Evolutionary conservation across 2,797 vertebrate genomes (phyloP).

Genomic region (Tokudaia tokunoshimensis): DNA sequence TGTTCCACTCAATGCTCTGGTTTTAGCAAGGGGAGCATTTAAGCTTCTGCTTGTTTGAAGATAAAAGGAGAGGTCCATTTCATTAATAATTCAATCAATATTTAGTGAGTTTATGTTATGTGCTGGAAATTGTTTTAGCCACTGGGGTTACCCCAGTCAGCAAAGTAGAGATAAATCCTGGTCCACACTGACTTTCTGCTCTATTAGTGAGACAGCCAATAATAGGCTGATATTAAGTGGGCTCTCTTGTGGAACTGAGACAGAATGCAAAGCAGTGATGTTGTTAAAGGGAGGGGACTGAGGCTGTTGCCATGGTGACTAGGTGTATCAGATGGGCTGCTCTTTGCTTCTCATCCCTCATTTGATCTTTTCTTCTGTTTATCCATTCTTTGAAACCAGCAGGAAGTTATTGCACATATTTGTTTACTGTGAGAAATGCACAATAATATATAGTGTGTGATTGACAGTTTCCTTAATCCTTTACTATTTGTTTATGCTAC

Average conservation of each 20-base stretch:
- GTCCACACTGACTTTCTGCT: neutral
- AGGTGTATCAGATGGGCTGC: neutral
- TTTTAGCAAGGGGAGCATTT: neutral
- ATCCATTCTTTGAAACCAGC: neutral
- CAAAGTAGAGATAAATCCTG: neutral
- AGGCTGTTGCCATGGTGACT: neutral
- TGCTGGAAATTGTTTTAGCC: neutral
- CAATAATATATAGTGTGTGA: fast-evolving
- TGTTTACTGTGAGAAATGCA: neutral
- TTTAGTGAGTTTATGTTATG: conserved; percentile 59
- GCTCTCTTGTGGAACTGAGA: neutral
- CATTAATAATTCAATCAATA: conserved; percentile 31
- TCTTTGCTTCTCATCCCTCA: neutral
- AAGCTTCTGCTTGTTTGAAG: conserved; percentile 17
- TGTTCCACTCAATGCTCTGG: neutral
- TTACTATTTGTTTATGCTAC: neutral
- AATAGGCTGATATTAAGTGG: too few species aligned
- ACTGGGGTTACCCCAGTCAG: neutral
- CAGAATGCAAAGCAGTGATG: neutral
- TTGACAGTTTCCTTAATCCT: neutral
- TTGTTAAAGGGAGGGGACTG: neutral
- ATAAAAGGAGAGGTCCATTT: conserved; percentile 40
- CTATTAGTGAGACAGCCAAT: neutral
- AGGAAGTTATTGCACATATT: neutral
- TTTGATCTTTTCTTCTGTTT: neutral